Conservation (phyloP, 2,888 invertebrate species). For the Acronicta aceris region DNA sequence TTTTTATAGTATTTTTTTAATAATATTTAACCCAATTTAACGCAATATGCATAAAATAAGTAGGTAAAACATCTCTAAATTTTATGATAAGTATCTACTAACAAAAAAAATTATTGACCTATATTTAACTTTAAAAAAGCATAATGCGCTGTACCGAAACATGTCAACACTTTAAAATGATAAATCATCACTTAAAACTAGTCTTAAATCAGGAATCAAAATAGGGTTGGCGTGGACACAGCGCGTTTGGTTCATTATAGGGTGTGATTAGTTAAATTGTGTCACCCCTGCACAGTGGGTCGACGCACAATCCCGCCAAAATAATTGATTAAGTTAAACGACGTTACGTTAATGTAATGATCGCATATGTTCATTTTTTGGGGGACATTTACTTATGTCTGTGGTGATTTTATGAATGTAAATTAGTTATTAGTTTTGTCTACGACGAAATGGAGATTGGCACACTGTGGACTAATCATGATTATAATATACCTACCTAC, state of each 20-base stretch:
- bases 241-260: slow-evolving; percentile 70
- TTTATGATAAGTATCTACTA: too few relatives aligned
- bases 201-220: slow-evolving; percentile 76
- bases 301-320: slow-evolving; percentile 61
- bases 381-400: slow-evolving; percentile 54
- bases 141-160: slow-evolving; percentile 59
- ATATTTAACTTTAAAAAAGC: slow-evolving; percentile 31
- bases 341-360: slow-evolving; percentile 83
- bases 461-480: not conserved
- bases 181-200: slow-evolving; percentile 74
- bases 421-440: slow-evolving; percentile 46
- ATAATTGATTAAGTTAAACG: slow-evolving; percentile 87
- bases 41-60: too few relatives aligned
- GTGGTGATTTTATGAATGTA: slow-evolving; percentile 65
- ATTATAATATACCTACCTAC: too few relatives aligned
- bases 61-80: too few relatives aligned
- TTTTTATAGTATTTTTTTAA: too few relatives aligned
- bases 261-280: slow-evolving; percentile 84
- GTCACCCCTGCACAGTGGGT: slow-evolving; percentile 68
- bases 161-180: slow-evolving; percentile 74
- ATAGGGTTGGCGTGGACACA: slow-evolving; percentile 68
- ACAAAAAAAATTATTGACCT: too few relatives aligned
- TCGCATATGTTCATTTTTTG: slow-evolving; percentile 82
- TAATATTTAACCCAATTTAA: too few relatives aligned
- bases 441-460: slow-evolving; percentile 7